Percentiles rank a stretch among this genome's conserved stretches.
Evolutionary conservation across 2,888 invertebrate genomes (phyloP).

Genomic region (Sinotaia quadrata): DNA sequence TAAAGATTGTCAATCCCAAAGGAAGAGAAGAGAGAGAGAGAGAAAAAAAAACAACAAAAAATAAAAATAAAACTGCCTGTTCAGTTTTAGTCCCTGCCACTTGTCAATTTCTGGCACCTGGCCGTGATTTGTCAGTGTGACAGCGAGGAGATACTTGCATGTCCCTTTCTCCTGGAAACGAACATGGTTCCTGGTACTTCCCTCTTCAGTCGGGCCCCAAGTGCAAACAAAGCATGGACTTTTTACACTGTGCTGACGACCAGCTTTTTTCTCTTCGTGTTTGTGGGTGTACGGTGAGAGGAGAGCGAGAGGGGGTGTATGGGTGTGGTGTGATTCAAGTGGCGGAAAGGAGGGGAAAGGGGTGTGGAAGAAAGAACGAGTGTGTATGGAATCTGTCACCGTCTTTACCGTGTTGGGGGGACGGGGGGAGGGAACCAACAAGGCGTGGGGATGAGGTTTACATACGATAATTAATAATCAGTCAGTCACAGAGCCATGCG

Average conservation of each 20-base stretch:
- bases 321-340: too few species aligned
- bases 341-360: background rate
- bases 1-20: constrained; percentile 2
- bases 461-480: too few species aligned
- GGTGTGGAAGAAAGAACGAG: background rate
- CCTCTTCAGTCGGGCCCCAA: background rate
- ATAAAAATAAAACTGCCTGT: background rate
- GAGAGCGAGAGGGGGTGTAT: too few species aligned
- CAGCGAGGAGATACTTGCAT: constrained; percentile 10
- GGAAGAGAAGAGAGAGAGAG: constrained; percentile 10
- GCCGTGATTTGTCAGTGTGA: constrained; percentile 15
- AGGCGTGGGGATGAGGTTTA: too few species aligned
- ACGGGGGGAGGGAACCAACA: too few species aligned
- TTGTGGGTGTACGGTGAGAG: too few species aligned
- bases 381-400: background rate
- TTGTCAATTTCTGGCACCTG: constrained; percentile 24
- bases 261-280: too few species aligned
- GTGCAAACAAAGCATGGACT: background rate
- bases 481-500: too few species aligned
- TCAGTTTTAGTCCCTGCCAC: constrained; percentile 18
- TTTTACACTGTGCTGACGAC: background rate
- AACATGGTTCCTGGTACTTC: background rate
- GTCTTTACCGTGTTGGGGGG: too few species aligned
- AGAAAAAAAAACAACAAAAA: constrained; percentile 6
- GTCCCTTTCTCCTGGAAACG: constrained; percentile 8